These are phyloP conservation scores for Erethizon dorsatum DNA, from an alignment of 2,797 vertebrate genomes.

Conservation along the genomic window DNA sequence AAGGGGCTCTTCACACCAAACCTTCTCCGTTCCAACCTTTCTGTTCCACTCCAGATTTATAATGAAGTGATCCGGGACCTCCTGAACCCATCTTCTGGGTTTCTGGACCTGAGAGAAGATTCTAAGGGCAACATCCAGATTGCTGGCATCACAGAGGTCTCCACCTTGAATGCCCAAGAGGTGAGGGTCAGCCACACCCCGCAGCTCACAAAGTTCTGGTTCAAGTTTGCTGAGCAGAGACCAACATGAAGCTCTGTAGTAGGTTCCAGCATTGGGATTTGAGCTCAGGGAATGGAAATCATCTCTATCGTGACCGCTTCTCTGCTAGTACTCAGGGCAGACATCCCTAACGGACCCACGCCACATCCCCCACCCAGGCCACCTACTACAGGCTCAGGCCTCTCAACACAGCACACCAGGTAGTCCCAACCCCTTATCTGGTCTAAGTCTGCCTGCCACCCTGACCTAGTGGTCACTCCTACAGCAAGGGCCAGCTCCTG, in stretches of 20 bases:
- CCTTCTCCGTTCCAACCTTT: background rate
- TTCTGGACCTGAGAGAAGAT: constrained; percentile 89
- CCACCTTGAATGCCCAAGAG: constrained; percentile 88
- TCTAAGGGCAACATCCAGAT: constrained; percentile 88
- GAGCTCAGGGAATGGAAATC: rapidly evolving
- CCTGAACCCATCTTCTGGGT: constrained; percentile 88
- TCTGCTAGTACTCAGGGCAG: background rate
- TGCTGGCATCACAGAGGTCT: constrained; percentile 88
- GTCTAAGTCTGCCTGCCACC: background rate
- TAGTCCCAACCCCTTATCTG: background rate
- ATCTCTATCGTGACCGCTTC: rapidly evolving
- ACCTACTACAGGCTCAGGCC: rapidly evolving
- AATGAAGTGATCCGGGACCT: constrained; percentile 89
- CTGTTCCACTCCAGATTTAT: constrained; percentile 86
- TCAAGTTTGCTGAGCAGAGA: background rate
- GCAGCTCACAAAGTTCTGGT: background rate
- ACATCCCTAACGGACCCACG: background rate
- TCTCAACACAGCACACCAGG: rapidly evolving
- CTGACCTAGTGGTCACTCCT: rapidly evolving
- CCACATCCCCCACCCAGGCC: rapidly evolving
- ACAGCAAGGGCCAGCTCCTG: rapidly evolving
- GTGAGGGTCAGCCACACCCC: constrained; percentile 66
- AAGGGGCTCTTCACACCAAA: background rate
- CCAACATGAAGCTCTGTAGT: rapidly evolving
- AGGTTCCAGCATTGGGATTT: background rate